Evolutionary conservation across 2,113 vertebrate species (phyloP).

Genomic region (Grantiella picta): DNA sequence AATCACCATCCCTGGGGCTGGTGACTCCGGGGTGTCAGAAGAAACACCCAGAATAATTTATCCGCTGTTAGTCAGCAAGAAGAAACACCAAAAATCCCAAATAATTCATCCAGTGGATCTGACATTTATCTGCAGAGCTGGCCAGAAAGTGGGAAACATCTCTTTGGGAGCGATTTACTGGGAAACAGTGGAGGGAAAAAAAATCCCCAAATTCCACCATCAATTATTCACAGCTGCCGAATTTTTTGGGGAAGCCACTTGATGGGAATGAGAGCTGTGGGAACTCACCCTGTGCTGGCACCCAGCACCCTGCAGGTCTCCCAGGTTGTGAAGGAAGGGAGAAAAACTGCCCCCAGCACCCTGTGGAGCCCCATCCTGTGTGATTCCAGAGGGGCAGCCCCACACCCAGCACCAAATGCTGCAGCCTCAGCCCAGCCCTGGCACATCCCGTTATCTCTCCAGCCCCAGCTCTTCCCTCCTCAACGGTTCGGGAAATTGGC

Average conservation of each 20-base stretch:
- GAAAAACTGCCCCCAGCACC: not conserved
- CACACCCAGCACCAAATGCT: not conserved
- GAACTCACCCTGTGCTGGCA: not conserved
- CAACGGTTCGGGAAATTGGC: constrained; percentile 30
- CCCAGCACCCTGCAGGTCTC: not conserved
- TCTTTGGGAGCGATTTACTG: not conserved
- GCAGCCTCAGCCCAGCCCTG: not conserved
- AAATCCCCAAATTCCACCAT: not conserved
- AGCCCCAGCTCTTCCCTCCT: constrained; percentile 34
- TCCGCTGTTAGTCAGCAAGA: not conserved
- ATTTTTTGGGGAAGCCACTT: not conserved
- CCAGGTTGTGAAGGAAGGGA: not conserved
- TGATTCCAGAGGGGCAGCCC: not conserved
- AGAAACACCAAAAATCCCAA: not conserved
- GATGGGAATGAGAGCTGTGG: not conserved
- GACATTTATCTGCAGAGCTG: not conserved
- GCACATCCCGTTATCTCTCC: constrained; percentile 33
- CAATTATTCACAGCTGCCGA: not conserved
- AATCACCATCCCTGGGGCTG: not conserved
- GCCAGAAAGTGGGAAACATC: not conserved
- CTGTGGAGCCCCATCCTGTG: not conserved
- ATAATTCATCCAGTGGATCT: not conserved
- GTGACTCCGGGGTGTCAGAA: not conserved
- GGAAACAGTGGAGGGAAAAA: not conserved
- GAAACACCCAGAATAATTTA: not conserved